Conservation (phyloP, 2,888 invertebrate genomes). For the Callinectes sapidus region DNA sequence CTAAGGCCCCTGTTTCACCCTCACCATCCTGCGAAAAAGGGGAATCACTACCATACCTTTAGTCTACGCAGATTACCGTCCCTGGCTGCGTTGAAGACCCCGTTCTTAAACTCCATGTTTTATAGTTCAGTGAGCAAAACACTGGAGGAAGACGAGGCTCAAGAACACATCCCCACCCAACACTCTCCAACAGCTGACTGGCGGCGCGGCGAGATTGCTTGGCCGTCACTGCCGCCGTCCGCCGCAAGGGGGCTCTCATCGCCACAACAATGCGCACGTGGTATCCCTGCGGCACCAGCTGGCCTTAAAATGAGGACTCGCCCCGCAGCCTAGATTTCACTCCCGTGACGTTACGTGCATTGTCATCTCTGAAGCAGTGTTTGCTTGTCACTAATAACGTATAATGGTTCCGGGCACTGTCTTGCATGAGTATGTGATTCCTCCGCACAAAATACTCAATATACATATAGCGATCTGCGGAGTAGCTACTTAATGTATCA, state of each 20-base stretch:
- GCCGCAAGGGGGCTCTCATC: constrained; percentile 57
- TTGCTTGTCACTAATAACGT: neutral
- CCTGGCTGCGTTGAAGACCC: constrained; percentile 69
- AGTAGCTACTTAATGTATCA: neutral
- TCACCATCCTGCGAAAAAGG: neutral
- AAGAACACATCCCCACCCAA: constrained; percentile 70
- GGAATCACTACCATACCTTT: constrained; percentile 52
- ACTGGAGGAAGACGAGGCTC: constrained; percentile 58
- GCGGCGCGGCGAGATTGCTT: neutral
- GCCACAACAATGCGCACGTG: constrained; percentile 57
- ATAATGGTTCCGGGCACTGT: neutral
- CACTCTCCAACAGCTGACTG: constrained; percentile 71
- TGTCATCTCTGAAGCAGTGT: neutral
- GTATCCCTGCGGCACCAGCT: constrained; percentile 27
- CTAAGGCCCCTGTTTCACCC: neutral
- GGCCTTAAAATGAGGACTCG: constrained; percentile 33
- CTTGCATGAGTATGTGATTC: neutral
- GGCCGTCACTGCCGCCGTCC: neutral
- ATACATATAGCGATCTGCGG: neutral
- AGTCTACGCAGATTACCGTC: constrained; percentile 68
- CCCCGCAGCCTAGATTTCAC: constrained; percentile 14
- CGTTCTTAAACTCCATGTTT: constrained; percentile 71
- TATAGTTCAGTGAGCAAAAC: constrained; percentile 62
- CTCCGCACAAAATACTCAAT: neutral
- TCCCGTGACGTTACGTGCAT: neutral